Base-by-base conservation (phyloP, 92 coral and sea anemone species). In the Bergia puertoricense region DNA sequence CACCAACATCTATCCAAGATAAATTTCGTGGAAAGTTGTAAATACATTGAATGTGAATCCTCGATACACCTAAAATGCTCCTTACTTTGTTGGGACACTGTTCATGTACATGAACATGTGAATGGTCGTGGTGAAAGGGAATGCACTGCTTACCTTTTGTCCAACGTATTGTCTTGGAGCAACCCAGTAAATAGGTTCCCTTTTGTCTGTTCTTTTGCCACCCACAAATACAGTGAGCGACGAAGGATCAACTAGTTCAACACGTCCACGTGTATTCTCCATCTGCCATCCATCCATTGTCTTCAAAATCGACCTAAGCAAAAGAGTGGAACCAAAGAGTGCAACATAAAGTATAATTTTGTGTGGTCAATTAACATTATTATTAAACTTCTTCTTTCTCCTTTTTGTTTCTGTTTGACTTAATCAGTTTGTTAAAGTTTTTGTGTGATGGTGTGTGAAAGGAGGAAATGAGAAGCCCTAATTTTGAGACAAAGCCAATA, bases 171-270 rank as follows among this genome's bases (percentile, higher is more conserved):
- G 88, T 41, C 81, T 45, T 16, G 97, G 92, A 45, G 97, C 93
- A 36, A 94, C 74, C 97, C 95, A 94, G 62, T 94, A 94, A 57
- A 94, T 85, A 8, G 97, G 95, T 77, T 88, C 86, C 37, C 85
- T 91, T 44, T 80, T 89, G 88, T 89, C 90, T 8, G 85, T 90
- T 81, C 95, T 89, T 81, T 89, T 81, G 37, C 95, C 93, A 59
- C 85, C 93, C 0, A 62, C 69, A 18, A 18, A 16, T 16, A 15
- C 79, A 6, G 16, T 38, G 8, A 45, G 79, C 14, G 30, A 38
- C 6, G 22, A 11, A 36, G 79, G 79, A 23, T 74, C 90, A 20
- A 39, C 74, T 51, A 89, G 77, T 5, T 75, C 57, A 4, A 92
- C 92, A 40, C 68, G 46, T 11, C 92, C 97, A 37, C 88, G 92